Base-by-base conservation (phyloP, 1,140 invertebrate species). In the Fragariocoptes setiger region DNA sequence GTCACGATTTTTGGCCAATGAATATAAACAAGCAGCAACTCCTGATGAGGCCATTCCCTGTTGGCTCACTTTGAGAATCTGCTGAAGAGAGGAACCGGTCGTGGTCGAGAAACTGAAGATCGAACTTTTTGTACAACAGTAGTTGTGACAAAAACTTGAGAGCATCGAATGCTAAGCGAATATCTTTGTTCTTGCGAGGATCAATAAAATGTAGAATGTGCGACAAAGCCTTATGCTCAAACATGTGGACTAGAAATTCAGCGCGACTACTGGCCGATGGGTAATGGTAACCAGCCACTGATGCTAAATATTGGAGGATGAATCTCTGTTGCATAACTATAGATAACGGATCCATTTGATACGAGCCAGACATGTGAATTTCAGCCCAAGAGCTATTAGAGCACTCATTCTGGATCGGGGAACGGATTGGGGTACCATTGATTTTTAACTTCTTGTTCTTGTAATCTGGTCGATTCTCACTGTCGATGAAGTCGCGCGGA, bases 61-160 rank as follows among this genome's bases (percentile, higher is more conserved):
- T 22, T 77, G 63, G 3, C 80, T 77, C 3, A 94, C 75, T 53
- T 79, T 71, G 3, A 92, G 57, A 21, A 92, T n/a, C n/a, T n/a
- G n/a, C n/a, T n/a, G 61, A 47, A 68, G 65, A 64, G 77, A 58
- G 37, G 92, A 54, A 2, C 83, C 83, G 31, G n/a, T 72, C 71
- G 49, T 70, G 66, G 41, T 72, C 69, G 13, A 94, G 69, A 57
- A 94, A 94, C 55, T 94, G 83, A 8, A 90, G 70, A 0, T 80
- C 79, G 62, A 94, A 92, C 56, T 92, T 94, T 58, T 92, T 94
- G 56, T 94, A 86, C 51, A 83, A 92, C 0, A 94, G 62, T 36
- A 94, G 56, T 1, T 83, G 76, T 0, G 82, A 76, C 2, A 94
- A 61, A 58, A 90, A 95, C 61, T 56, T 61, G 4, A 64, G 61